Conservation (phyloP, 2,888 invertebrate genomes). For the Tetropium fuscum region DNA sequence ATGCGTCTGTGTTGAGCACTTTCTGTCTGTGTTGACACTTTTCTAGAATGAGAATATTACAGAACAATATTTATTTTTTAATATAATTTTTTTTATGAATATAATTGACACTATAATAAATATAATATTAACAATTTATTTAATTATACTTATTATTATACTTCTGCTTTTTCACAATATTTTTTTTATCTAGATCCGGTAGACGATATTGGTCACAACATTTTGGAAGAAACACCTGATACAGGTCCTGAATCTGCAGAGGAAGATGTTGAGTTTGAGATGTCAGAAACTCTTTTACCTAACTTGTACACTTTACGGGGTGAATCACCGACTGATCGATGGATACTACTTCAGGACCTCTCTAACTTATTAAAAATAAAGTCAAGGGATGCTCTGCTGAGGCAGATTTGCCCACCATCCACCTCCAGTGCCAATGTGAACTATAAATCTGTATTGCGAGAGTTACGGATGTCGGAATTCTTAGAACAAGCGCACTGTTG, state of each 20-base stretch:
- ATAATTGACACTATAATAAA: too few relatives aligned
- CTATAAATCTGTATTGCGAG: conserved; percentile 68
- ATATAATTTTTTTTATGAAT: too few relatives aligned
- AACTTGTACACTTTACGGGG: conserved; percentile 81
- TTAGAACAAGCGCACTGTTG: conserved; percentile 84
- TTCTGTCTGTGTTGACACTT: too few relatives aligned
- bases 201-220: conserved; percentile 71
- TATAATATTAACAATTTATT: too few relatives aligned
- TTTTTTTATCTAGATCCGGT: conserved; percentile 63
- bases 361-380: conserved; percentile 82
- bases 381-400: conserved; percentile 82
- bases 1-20: too few relatives aligned
- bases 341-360: conserved; percentile 85
- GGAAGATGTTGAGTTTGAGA: conserved; percentile 82
- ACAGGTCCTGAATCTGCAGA: conserved; percentile 67
- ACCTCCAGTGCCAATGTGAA: conserved; percentile 48
- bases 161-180: background rate
- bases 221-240: conserved; percentile 70
- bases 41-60: too few relatives aligned
- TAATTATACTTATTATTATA: too few relatives aligned
- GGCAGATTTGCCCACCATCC: conserved; percentile 76
- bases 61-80: too few relatives aligned
- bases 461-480: conserved; percentile 84
- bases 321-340: conserved; percentile 76
- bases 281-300: conserved; percentile 82